Percentiles rank a stretch among this genome's conserved stretches.
Conservation (phyloP, 1,140 invertebrate genomes). For the Lysiphlebus fabarum region DNA sequence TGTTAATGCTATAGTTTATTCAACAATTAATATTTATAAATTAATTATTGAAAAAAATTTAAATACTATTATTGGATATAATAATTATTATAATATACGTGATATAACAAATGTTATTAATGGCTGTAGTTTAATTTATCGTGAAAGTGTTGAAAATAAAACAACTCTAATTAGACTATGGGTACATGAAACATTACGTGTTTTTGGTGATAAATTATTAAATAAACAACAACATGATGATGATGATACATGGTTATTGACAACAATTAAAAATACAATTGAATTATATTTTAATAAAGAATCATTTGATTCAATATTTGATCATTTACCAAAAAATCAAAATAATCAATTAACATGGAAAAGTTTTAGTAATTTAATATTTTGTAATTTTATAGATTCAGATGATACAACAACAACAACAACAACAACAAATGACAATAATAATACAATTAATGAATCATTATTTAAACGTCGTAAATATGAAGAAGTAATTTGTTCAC, state of each 20-base stretch:
- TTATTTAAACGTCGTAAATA: slow-evolving; percentile 59
- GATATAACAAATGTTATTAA: slow-evolving; percentile 63
- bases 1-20: slow-evolving; percentile 61
- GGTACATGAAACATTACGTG: slow-evolving; percentile 68
- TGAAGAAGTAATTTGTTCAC: slow-evolving; percentile 58
- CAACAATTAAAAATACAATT: slow-evolving; percentile 50
- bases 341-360: slow-evolving; percentile 55
- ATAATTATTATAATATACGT: slow-evolving; percentile 67
- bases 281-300: slow-evolving; percentile 59
- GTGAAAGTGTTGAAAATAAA: slow-evolving; percentile 62
- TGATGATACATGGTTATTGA: slow-evolving; percentile 62
- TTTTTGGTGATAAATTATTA: slow-evolving; percentile 67
- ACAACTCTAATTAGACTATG: slow-evolving; percentile 59
- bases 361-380: slow-evolving; percentile 62
- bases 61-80: slow-evolving; percentile 60
- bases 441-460: slow-evolving; percentile 29
- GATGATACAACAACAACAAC: slow-evolving; percentile 5
- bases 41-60: slow-evolving; percentile 56
- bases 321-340: slow-evolving; percentile 43
- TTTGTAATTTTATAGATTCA: slow-evolving; percentile 63
- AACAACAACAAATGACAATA: too few relatives aligned
- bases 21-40: slow-evolving; percentile 63
- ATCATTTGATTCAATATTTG: slow-evolving; percentile 50
- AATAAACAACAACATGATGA: slow-evolving; percentile 46
- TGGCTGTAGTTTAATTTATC: slow-evolving; percentile 64